These are phyloP conservation scores for Montipora efflorescens DNA, from an alignment of 64 coral and sea anemone genomes.

Conservation along the genomic window DNA sequence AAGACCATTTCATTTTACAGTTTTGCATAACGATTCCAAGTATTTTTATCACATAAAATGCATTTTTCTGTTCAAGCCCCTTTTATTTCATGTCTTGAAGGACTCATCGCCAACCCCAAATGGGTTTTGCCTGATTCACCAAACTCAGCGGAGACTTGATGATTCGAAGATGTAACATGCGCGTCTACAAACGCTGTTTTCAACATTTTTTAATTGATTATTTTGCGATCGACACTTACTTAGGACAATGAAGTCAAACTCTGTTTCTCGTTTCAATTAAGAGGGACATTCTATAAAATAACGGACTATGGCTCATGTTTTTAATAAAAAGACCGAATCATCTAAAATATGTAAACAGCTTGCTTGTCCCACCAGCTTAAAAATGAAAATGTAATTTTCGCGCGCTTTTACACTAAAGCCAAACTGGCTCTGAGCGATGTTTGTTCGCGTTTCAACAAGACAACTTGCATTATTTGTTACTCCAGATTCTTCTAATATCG, in stretches of 20 bases:
- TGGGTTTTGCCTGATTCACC: not conserved
- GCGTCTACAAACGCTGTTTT: not conserved
- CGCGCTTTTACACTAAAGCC: constrained; percentile 5
- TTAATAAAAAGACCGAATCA: constrained; percentile 46
- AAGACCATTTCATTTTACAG: too few species aligned
- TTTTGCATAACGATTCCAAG: too few species aligned
- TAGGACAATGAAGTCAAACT: not conserved
- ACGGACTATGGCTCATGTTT: not conserved
- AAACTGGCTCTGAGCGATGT: not conserved
- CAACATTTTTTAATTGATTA: not conserved
- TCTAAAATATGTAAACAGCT: constrained; percentile 44
- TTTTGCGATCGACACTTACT: not conserved
- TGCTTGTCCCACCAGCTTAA: constrained; percentile 37
- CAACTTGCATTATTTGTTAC: not conserved
- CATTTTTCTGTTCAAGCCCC: too few species aligned
- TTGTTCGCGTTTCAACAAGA: not conserved
- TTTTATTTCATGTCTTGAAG: too few species aligned
- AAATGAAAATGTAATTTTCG: constrained; percentile 51
- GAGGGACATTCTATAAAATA: constrained; percentile 13
- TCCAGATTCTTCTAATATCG: constrained; percentile 9
- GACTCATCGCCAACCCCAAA: not conserved
- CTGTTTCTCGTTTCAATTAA: constrained; percentile 47
- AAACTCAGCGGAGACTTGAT: not conserved
- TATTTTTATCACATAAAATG: too few species aligned
- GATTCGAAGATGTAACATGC: not conserved